Conservation (phyloP, 2,888 invertebrate species). For the Crematogaster levior region DNA sequence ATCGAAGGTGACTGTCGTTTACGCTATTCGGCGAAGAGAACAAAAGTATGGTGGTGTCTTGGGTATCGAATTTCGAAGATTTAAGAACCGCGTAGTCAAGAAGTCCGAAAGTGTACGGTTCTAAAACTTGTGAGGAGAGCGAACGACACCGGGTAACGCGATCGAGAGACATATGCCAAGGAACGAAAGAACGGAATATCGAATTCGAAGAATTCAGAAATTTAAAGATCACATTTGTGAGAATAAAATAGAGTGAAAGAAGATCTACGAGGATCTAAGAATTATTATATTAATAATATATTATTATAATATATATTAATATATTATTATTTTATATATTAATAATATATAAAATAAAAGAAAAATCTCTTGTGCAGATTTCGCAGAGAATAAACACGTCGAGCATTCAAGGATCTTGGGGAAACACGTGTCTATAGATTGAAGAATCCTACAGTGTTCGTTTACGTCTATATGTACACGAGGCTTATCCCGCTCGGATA, state of each 20-base stretch:
- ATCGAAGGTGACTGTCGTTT: conserved; percentile 28
- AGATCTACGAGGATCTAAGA: neutral
- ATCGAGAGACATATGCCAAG: neutral
- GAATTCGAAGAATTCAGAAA: neutral
- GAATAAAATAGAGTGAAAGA: neutral
- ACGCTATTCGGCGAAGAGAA: neutral
- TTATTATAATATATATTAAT: no score
- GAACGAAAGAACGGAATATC: neutral
- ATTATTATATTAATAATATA: no score
- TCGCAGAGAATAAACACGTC: neutral
- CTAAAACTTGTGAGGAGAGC: neutral
- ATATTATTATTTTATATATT: no score
- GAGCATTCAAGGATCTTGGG: neutral
- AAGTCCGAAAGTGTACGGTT: neutral
- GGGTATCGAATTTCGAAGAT: conserved; percentile 19
- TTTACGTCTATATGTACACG: conserved; percentile 38
- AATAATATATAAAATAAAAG: no score
- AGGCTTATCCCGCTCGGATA: conserved; percentile 40
- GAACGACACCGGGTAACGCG: neutral
- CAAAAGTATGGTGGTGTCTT: neutral
- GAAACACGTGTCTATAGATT: neutral
- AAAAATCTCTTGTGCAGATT: neutral
- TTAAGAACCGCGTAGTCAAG: neutral
- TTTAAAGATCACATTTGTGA: neutral
- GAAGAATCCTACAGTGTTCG: conserved; percentile 23